Base-by-base conservation (phyloP, 2,797 vertebrate species). In the Loris lydekkerianus region DNA sequence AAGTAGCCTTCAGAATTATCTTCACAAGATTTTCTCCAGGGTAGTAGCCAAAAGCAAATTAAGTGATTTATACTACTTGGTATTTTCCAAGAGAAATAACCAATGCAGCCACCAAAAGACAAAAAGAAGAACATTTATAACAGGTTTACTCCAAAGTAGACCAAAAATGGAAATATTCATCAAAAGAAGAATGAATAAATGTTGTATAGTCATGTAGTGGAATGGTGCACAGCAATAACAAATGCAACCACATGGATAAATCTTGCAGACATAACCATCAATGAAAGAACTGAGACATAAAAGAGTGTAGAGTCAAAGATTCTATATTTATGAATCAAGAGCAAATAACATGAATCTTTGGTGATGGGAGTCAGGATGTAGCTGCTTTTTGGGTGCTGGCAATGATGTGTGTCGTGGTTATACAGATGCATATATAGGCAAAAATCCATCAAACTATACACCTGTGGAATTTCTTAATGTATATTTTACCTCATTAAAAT, bases 41-140 rank as follows among this genome's bases (percentile, higher is more conserved):
- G 31, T 86, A 70, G 46, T 46, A 94, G 21, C 70, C 80, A 86
- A 89, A 34, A 60, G 76, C 31, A 92, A 96, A 92, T 91, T 43
- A 86, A 86, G 31, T 72, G 31, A 89, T 69, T 95, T 94, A 58
- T 0, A 89, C 14, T 78, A 29, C 43, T 91, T 93, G 34, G 27
- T 58, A 77, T 65, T 78, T 58, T n/a, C 20, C 58, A 65, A 21
- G 46, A 89, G 70, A 84, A 96, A 88, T 40, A 2, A 83, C 37
- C 31, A 1, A 23, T n/a, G 7, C 65, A 31, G 72, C 63, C 34
- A 69, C 43, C 34, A 94, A 88, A 82, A 87, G 65, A 43, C 23
- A 83, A 73, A 5, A 27, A 43, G 0, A 60, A 40, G 72, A 91
- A 88, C 5, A 73, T 73, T 80, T 20, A 18, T 25, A 69, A 37